Evolutionary conservation across 2,113 vertebrate species (phyloP).

Genomic region (Erythrocercus mccallii): DNA sequence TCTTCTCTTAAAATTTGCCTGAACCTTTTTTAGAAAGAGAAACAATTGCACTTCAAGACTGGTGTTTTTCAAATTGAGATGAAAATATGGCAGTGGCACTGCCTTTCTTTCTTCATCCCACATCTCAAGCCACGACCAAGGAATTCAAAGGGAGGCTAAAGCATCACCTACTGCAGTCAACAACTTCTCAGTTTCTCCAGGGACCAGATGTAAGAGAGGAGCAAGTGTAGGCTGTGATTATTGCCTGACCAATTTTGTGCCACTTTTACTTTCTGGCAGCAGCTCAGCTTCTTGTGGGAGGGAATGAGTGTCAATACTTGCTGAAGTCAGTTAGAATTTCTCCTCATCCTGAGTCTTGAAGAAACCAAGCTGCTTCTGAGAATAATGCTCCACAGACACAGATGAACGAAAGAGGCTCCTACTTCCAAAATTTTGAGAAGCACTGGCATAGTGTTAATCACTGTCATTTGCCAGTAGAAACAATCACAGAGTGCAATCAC

Average conservation of each 20-base stretch:
- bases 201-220: background rate
- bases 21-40: background rate
- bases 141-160: background rate
- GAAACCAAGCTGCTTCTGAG: background rate
- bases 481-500: constrained; percentile 9
- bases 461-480: constrained; percentile 45
- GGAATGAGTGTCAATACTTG: background rate
- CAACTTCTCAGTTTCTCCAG: background rate
- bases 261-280: background rate
- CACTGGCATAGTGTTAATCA: background rate
- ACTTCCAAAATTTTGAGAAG: background rate
- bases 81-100: background rate
- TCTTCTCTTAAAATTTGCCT: background rate
- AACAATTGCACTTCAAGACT: background rate
- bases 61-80: background rate
- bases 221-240: background rate
- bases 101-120: background rate
- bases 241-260: background rate
- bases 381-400: background rate
- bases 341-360: constrained; percentile 18
- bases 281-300: constrained; percentile 39
- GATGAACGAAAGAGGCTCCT: constrained; percentile 3
- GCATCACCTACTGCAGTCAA: background rate
- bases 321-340: constrained; percentile 24
- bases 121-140: background rate